Conservation (phyloP, 2,113 vertebrate genomes). For the Cyprinodon brontotheroides region DNA sequence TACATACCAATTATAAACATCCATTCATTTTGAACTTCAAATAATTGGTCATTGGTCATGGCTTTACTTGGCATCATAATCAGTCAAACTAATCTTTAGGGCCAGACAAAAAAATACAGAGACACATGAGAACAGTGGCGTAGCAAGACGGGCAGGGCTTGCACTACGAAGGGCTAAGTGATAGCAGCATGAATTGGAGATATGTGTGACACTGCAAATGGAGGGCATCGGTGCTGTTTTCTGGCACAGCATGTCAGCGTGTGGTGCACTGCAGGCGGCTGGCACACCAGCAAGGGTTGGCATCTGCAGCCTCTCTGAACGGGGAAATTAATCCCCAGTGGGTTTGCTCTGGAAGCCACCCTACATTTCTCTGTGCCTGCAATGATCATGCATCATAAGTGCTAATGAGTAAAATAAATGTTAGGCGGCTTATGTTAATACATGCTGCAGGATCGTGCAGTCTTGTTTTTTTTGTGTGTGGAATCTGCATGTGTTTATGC, state of each 20-base stretch:
- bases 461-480: slow-evolving; percentile 17
- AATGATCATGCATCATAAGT: slow-evolving; percentile 4
- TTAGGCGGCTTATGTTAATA: neutral
- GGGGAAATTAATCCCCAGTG: slow-evolving; percentile 94
- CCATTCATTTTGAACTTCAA: slow-evolving; percentile 58
- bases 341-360: slow-evolving; percentile 78
- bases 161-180: slow-evolving; percentile 70
- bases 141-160: slow-evolving; percentile 37
- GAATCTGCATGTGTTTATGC: slow-evolving; percentile 31
- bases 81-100: slow-evolving; percentile 48
- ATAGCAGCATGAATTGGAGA: slow-evolving; percentile 94
- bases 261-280: slow-evolving; percentile 92
- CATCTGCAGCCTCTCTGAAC: slow-evolving; percentile 84
- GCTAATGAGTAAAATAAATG: slow-evolving; percentile 19
- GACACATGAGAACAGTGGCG: slow-evolving; percentile 28
- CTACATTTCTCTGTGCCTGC: slow-evolving; percentile 54
- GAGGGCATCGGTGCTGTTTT: slow-evolving; percentile 96
- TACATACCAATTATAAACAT: slow-evolving; percentile 49
- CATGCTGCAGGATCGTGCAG: neutral
- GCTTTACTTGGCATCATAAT: slow-evolving; percentile 45
- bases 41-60: slow-evolving; percentile 53
- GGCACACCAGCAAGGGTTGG: slow-evolving; percentile 90
- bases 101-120: slow-evolving; percentile 52
- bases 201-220: slow-evolving; percentile 97
- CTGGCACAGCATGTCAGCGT: slow-evolving; percentile 96